Conservation (phyloP, 1,140 invertebrate species). For the Drosophila lacertosa region DNA sequence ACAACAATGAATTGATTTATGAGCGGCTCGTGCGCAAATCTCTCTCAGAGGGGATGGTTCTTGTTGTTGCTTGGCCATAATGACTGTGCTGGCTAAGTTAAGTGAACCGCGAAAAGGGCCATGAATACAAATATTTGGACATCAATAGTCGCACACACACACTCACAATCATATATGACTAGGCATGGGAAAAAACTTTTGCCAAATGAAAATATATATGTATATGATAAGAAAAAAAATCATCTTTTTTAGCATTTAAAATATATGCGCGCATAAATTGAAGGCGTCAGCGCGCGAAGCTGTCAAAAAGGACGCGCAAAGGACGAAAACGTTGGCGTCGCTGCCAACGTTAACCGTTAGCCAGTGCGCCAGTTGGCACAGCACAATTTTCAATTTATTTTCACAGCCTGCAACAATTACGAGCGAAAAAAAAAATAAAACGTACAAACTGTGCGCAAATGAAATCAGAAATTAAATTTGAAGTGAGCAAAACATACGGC, state of each 20-base stretch:
- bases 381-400: conserved; percentile 78
- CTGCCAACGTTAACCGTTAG: not conserved
- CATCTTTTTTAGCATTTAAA: conserved; percentile 30
- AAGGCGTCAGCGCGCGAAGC: conserved; percentile 72
- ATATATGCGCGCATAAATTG: conserved; percentile 64
- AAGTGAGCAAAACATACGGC: conserved; percentile 79
- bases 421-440: conserved; percentile 30
- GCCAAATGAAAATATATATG: not conserved
- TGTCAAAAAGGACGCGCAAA: conserved; percentile 63
- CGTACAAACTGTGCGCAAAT: conserved; percentile 70
- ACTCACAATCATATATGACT: conserved; percentile 11
- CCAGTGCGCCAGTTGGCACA: conserved; percentile 63
- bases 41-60: conserved; percentile 53
- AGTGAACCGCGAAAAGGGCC: conserved; percentile 80
- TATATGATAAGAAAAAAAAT: not conserved
- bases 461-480: conserved; percentile 81
- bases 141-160: conserved; percentile 60
- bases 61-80: conserved; percentile 63
- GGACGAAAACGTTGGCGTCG: not conserved
- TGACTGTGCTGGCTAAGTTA: conserved; percentile 73
- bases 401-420: conserved; percentile 80
- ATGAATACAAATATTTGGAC: conserved; percentile 82
- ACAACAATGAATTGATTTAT: conserved; percentile 78
- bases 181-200: conserved; percentile 62
- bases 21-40: conserved; percentile 68